Evolutionary conservation across 2,797 vertebrate genomes (phyloP).

Genomic region (Triplophysa bombifrons): DNA sequence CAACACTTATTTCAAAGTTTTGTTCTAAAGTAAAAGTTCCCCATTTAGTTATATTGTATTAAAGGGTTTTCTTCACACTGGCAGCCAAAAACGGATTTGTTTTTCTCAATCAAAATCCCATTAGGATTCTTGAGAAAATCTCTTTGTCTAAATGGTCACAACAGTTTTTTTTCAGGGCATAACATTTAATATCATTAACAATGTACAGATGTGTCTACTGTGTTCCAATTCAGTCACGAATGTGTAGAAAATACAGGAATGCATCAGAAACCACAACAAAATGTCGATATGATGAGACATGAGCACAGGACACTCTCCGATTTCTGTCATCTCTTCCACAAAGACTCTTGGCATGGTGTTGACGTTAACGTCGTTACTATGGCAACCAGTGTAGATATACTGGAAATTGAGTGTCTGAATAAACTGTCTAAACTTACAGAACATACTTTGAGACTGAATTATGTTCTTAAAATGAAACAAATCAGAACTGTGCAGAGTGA

Average conservation of each 20-base stretch:
- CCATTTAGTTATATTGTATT: no score
- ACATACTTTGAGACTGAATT: not conserved
- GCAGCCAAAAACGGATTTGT: not conserved
- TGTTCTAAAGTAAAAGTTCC: no score
- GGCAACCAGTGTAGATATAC: not conserved
- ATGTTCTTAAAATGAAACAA: not conserved
- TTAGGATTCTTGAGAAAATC: not conserved
- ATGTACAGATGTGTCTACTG: not conserved
- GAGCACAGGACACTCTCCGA: not conserved
- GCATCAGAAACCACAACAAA: not conserved
- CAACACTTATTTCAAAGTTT: conserved; percentile 9
- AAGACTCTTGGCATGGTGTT: not conserved
- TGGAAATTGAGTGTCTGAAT: not conserved
- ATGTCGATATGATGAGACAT: not conserved
- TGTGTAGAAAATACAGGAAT: not conserved
- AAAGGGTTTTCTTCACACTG: not conserved
- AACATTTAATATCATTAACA: not conserved
- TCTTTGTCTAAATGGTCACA: not conserved
- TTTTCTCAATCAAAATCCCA: not conserved
- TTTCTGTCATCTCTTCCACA: not conserved
- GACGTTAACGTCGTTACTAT: not conserved
- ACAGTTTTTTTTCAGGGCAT: no score
- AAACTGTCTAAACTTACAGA: not conserved
- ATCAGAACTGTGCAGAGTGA: not conserved
- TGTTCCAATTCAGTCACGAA: not conserved